A percentile compares a stretch with the other conserved stretches of the same genome.
These are phyloP conservation scores for Semnopithecus entellus DNA, from an alignment of 2,113 vertebrate species.

Conservation along the genomic window DNA sequence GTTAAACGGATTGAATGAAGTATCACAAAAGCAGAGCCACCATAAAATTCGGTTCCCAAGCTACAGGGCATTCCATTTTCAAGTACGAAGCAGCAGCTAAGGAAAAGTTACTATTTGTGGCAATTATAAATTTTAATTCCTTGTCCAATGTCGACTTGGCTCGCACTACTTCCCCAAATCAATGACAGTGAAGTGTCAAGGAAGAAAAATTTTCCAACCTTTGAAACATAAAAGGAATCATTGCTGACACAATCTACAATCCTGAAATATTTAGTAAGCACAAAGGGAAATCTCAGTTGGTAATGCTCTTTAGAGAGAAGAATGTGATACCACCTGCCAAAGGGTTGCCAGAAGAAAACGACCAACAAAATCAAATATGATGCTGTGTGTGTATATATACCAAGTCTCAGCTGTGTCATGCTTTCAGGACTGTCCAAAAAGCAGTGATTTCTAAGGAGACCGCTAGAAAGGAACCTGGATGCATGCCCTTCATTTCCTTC, in stretches of 20 bases:
- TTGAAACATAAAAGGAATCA: neutral
- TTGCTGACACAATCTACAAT: neutral
- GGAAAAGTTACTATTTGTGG: neutral
- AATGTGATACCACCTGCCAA: slow-evolving; percentile 42
- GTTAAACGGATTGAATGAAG: neutral
- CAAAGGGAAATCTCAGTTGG: slow-evolving; percentile 10
- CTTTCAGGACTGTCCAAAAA: slow-evolving; percentile 57
- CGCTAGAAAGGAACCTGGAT: slow-evolving; percentile 46
- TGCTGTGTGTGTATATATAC: neutral
- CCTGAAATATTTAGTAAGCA: slow-evolving; percentile 45
- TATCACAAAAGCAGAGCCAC: neutral
- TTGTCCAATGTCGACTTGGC: neutral
- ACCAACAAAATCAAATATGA: neutral
- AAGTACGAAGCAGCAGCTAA: neutral
- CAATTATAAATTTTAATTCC: neutral
- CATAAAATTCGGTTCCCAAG: neutral
- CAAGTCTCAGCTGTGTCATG: neutral
- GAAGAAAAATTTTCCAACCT: neutral
- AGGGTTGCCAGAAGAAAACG: slow-evolving; percentile 14
- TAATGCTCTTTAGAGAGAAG: neutral
- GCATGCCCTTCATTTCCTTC: neutral
- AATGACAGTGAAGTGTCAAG: neutral
- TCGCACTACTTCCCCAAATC: neutral
- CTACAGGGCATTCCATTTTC: neutral
- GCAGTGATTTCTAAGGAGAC: slow-evolving; percentile 47